Percentiles rank a stretch among this genome's conserved stretches.
phyloP scores from a whole-genome alignment of 2,113 vertebrate genomes.

The Notarius lentiginosus region DNA sequence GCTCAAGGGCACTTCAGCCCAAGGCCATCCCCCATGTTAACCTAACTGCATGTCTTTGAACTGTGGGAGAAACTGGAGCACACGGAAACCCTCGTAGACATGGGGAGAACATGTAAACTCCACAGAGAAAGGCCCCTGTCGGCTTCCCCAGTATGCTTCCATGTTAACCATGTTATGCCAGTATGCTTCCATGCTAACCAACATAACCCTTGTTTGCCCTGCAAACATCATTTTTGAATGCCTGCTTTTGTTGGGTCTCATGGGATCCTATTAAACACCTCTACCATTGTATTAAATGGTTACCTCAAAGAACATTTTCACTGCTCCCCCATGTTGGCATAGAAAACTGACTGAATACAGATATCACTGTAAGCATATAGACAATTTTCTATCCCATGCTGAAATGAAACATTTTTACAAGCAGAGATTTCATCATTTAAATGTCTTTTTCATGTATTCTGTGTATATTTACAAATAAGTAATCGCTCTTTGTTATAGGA shows the following conservation, averaged over 20 bases:
- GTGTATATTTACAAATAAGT: neutral
- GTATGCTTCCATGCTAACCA: neutral
- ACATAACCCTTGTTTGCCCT: neutral
- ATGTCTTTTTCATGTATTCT: neutral
- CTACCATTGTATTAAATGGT: neutral
- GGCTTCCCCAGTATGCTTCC: too few species aligned
- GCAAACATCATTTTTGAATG: neutral
- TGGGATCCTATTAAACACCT: neutral
- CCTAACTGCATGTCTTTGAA: too few species aligned
- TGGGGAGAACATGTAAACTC: too few species aligned
- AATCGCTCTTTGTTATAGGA: neutral
- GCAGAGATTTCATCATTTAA: neutral
- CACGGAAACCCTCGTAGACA: too few species aligned
- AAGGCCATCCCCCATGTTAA: too few species aligned
- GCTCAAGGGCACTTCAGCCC: too few species aligned
- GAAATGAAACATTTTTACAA: neutral
- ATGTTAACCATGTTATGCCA: too few species aligned
- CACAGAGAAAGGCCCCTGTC: too few species aligned
- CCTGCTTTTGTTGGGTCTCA: neutral
- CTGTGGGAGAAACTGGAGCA: too few species aligned
- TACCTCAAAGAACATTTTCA: constrained; percentile 31
- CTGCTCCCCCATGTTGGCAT: constrained; percentile 42
- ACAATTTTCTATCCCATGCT: neutral
- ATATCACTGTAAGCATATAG: neutral
- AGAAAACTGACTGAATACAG: constrained; percentile 42